Conservation (phyloP, 2,888 invertebrate species). For the Conus canariensis region DNA sequence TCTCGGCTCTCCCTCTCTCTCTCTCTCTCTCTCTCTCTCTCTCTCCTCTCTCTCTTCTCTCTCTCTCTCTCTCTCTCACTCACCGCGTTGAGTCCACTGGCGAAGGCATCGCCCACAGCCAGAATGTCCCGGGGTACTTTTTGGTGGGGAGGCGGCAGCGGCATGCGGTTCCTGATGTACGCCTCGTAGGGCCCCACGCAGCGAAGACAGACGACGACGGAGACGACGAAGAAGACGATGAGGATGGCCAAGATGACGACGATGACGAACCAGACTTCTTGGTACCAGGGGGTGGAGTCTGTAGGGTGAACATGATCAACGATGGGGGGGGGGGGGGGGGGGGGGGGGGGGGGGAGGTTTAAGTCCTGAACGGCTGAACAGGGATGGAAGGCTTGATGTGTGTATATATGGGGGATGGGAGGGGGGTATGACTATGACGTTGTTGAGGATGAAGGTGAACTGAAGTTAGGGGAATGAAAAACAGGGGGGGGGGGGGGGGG, state of each 20-base stretch:
- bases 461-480: background rate
- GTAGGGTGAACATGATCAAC: too few relatives aligned
- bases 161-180: background rate
- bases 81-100: background rate
- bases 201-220: background rate
- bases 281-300: slow-evolving; percentile 2
- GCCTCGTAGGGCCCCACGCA: background rate
- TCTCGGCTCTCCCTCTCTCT: too few relatives aligned
- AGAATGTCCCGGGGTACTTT: background rate
- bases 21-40: background rate
- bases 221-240: background rate
- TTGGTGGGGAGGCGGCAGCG: background rate
- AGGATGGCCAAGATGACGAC: background rate
- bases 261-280: slow-evolving; percentile 10
- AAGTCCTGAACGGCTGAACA: too few relatives aligned
- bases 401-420: too few relatives aligned
- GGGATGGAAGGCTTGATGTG: too few relatives aligned
- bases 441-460: too few relatives aligned
- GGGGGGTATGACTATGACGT: too few relatives aligned
- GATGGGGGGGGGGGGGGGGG: background rate
- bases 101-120: background rate
- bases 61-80: background rate
- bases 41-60: background rate
- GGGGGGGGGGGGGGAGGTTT: too few relatives aligned
- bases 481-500: too few relatives aligned